These are phyloP conservation scores for Drosophila punjabiensis DNA, from an alignment of 1,140 invertebrate species.

Conservation along the genomic window DNA sequence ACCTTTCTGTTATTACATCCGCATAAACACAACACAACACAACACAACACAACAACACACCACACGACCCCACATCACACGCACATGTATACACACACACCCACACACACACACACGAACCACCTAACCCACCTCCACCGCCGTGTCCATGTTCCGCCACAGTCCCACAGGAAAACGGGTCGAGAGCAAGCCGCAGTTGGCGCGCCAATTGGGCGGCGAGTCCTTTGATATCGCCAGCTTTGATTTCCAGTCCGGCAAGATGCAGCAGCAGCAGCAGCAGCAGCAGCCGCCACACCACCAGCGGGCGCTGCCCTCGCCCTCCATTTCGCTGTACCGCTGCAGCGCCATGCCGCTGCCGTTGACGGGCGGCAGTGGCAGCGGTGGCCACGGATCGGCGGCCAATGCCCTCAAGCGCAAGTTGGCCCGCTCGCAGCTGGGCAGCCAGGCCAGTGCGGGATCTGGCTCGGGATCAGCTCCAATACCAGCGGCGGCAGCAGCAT, in stretches of 20 bases:
- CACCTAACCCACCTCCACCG: conserved; percentile 51
- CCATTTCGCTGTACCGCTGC: conserved; percentile 79
- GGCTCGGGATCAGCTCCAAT: conserved; percentile 47
- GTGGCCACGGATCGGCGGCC: conserved; percentile 36
- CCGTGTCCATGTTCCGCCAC: conserved; percentile 42
- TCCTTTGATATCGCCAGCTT: conserved; percentile 92
- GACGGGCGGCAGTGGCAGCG: conserved; percentile 34
- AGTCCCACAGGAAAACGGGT: conserved; percentile 90
- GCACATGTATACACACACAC: conserved; percentile 48
- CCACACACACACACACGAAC: conserved; percentile 40
- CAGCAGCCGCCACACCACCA: conserved; percentile 45
- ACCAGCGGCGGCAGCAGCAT: conserved; percentile 24
- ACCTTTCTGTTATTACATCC: conserved; percentile 73
- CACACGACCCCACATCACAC: conserved; percentile 36
- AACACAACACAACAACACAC: conserved; percentile 17
- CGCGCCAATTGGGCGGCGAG: conserved; percentile 86
- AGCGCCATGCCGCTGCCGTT: conserved; percentile 57
- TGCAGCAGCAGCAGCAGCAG: conserved; percentile 83
- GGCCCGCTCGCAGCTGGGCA: conserved; percentile 51
- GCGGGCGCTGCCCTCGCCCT: conserved; percentile 78
- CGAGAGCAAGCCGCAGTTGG: conserved; percentile 90
- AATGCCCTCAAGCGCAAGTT: conserved; percentile 74
- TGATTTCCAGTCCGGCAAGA: conserved; percentile 93
- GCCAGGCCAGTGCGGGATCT: conserved; percentile 15
- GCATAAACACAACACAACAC: conserved; percentile 51